Conservation (phyloP, 2,888 invertebrate species). For the Dinocampus coccinellae region DNA sequence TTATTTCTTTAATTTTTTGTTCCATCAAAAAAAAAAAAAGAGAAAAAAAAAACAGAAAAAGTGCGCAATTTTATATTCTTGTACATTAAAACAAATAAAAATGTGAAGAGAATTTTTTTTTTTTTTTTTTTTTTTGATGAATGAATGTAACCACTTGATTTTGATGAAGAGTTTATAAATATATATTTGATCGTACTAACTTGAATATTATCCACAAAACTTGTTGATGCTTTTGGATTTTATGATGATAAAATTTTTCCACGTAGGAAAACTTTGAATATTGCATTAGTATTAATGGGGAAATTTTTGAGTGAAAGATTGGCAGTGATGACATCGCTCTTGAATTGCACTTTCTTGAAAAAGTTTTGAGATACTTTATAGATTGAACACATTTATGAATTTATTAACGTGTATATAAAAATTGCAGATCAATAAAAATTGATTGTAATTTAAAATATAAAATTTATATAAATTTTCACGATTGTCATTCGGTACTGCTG, state of each 20-base stretch:
- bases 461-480: not conserved
- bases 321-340: not conserved
- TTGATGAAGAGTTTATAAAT: not conserved
- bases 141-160: not conserved
- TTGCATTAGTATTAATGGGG: not conserved
- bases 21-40: conserved; percentile 14
- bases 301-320: not conserved
- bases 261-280: not conserved
- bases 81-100: not conserved
- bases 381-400: not conserved
- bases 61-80: not conserved
- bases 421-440: not conserved
- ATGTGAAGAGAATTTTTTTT: too few species aligned
- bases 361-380: not conserved
- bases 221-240: not conserved
- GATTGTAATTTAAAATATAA: not conserved
- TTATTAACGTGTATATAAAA: not conserved
- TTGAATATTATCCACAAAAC: not conserved
- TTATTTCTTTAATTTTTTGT: conserved; percentile 11
- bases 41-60: not conserved
- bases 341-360: not conserved
- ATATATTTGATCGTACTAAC: not conserved
- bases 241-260: not conserved
- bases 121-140: too few species aligned
- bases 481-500: not conserved